Evolutionary conservation across 2,888 invertebrate genomes (phyloP).

Genomic region (Tiliacea aurago): DNA sequence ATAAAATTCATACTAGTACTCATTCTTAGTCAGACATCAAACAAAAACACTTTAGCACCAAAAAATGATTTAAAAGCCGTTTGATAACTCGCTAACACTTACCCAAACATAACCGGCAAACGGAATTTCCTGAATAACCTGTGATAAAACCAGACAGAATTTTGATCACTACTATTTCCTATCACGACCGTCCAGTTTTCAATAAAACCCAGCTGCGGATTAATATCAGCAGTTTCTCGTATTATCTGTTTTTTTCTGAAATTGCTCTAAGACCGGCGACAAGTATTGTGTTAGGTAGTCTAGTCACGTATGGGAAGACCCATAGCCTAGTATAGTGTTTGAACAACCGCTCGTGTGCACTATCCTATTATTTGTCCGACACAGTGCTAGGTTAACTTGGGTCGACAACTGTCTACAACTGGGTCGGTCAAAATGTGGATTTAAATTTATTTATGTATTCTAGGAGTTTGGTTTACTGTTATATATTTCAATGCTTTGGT

Average conservation of each 20-base stretch:
- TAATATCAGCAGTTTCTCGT: conserved; percentile 53
- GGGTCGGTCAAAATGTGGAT: conserved; percentile 6
- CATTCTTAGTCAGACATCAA: background rate
- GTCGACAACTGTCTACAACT: conserved; percentile 32
- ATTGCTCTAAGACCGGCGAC: conserved; percentile 64
- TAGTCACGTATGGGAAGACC: conserved; percentile 66
- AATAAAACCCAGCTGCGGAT: conserved; percentile 52
- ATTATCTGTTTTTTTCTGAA: conserved; percentile 63
- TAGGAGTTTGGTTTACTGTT: background rate
- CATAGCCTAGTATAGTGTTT: conserved; percentile 62
- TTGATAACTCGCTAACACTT: background rate
- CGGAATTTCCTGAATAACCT: conserved; percentile 28
- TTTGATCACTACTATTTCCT: conserved; percentile 45
- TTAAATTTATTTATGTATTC: conserved; percentile 20
- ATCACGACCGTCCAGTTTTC: conserved; percentile 34
- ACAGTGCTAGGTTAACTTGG: conserved; percentile 55
- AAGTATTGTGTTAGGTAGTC: conserved; percentile 67
- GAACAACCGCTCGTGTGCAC: conserved; percentile 66
- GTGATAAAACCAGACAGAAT: conserved; percentile 35
- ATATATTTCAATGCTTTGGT: background rate
- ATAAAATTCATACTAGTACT: background rate
- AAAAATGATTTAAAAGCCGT: background rate
- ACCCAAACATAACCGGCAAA: conserved; percentile 10
- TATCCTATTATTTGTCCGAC: conserved; percentile 69
- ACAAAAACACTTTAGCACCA: background rate